Evolutionary conservation across 1,140 invertebrate species (phyloP), one percentile per base, ranked within the genome.

Genomic region (Helicorthomorpha holstii): DNA sequence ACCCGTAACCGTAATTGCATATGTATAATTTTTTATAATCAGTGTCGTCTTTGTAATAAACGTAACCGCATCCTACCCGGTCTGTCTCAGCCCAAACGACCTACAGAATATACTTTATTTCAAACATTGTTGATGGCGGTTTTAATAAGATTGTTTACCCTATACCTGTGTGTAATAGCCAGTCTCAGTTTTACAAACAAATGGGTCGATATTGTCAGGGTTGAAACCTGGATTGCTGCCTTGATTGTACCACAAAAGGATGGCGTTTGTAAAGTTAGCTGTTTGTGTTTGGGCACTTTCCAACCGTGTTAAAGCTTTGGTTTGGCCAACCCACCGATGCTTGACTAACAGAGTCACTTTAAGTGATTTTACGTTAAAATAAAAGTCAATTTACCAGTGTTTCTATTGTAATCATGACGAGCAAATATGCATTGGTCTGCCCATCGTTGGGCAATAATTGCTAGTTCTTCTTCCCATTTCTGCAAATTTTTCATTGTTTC

Each of bases 1-100:
- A 82, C 79, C 80, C 80, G 7, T 84, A 82, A 51, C 83, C 83
- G 61, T 87, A 88, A 69, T 88, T 87, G 71, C 85, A 88, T 14
- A 87, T 80, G 63, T 85, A 87, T 49, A 85, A 74, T 66, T 86
- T 86, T 51, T 79, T 82, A 63, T 82, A 83, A 43, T 82, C 80
- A 54, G 73, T 66, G 1, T 73, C 70, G 54, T 84, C 80, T 56
- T 80, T 79, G 66, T 82, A 87, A 66, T 80, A 85, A 0, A 82
- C 75, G 61, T 79, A 89, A 21, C 84, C 84, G 63, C 84, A 89
- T 26, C 85, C 85, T 25, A 89, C 72, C 43, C 80, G 67, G 59
- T 79, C 78, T 3, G 82, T 85, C 59, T 82, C 77, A 50, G 77
- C 76, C 85, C 84, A 88, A 27, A 85, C 75, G 58, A 88, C 67